These are phyloP conservation scores for Eidolon helvum DNA, from an alignment of 2,113 vertebrate genomes.

Conservation along the genomic window DNA sequence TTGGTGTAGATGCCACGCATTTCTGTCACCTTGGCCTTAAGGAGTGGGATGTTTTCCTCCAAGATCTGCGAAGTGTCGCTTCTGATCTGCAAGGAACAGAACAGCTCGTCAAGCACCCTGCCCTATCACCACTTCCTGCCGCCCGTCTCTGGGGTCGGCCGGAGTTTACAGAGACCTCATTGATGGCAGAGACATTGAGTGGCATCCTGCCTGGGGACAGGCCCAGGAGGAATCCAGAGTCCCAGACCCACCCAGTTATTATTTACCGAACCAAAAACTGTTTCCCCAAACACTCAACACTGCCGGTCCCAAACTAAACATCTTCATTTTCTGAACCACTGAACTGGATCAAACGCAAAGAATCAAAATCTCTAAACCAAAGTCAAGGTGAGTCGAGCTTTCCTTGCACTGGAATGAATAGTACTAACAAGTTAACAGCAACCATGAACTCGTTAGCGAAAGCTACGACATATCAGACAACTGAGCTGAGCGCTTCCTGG, in stretches of 20 bases:
- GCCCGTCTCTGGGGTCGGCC: rapidly evolving
- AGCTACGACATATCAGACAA: rapidly evolving
- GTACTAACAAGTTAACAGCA: background rate
- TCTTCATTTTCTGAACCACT: background rate
- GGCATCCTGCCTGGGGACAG: background rate
- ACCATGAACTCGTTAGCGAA: background rate
- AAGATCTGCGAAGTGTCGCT: constrained; percentile 74
- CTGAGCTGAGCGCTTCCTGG: rapidly evolving
- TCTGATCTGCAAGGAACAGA: constrained; percentile 70
- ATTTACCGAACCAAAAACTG: background rate
- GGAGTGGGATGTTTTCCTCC: constrained; percentile 64
- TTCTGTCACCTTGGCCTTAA: constrained; percentile 73
- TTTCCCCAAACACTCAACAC: background rate
- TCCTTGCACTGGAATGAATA: background rate
- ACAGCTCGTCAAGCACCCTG: background rate
- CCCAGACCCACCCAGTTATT: background rate
- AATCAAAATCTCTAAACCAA: background rate
- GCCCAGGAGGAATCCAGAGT: background rate
- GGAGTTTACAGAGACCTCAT: background rate
- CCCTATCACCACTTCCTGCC: rapidly evolving
- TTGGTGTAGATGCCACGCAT: constrained; percentile 71
- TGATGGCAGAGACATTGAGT: rapidly evolving
- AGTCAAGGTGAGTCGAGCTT: background rate
- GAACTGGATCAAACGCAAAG: background rate
- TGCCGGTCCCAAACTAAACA: background rate